These are phyloP conservation scores for Troides aeacus DNA, from an alignment of 2,888 invertebrate species.

Conservation along the genomic window DNA sequence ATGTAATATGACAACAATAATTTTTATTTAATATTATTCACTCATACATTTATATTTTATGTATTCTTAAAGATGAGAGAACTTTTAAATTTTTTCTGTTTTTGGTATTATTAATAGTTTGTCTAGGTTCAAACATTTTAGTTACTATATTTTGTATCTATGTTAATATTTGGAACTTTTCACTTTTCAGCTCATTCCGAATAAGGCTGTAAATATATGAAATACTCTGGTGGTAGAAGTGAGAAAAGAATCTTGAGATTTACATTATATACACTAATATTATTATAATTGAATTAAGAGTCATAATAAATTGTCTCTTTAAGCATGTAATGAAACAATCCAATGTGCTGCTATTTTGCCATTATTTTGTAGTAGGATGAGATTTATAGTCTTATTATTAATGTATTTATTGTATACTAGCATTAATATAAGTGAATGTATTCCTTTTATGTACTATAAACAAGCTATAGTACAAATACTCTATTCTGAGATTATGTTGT, in stretches of 20 bases:
- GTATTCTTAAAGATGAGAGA: not conserved
- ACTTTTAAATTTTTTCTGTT: not conserved
- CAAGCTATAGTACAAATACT: not conserved
- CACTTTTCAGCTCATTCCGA: conserved; percentile 79
- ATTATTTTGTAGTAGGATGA: not conserved
- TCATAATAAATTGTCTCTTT: not conserved
- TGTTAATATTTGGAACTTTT: conserved; percentile 1
- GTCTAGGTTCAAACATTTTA: no score
- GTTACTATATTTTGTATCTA: no score
- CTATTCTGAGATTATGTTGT: not conserved
- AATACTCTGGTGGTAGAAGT: conserved; percentile 25
- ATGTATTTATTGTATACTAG: not conserved
- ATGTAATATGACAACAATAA: not conserved
- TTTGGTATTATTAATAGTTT: not conserved
- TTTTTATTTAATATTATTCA: not conserved
- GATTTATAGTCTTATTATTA: not conserved
- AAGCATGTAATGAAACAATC: not conserved
- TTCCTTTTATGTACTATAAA: no score
- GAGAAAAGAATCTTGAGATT: not conserved
- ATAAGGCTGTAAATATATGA: conserved; percentile 70
- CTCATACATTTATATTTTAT: not conserved
- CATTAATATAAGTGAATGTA: no score
- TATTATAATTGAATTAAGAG: not conserved
- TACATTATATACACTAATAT: not conserved
- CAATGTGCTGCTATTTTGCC: not conserved